Evolutionary conservation across 2,113 vertebrate species (phyloP).

Genomic region (Synodontis membranacea): DNA sequence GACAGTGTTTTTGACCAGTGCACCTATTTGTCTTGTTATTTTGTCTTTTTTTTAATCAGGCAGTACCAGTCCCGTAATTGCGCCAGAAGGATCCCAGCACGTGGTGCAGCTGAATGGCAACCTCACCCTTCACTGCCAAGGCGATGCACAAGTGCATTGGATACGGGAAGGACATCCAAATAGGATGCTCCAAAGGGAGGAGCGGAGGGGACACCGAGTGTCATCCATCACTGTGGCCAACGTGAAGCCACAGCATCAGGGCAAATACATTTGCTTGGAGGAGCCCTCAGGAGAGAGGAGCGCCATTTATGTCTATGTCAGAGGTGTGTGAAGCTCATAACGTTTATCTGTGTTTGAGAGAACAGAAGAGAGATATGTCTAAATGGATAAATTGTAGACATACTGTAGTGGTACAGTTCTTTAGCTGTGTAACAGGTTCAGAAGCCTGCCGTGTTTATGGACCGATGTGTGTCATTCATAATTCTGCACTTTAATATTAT

Average conservation of each 20-base stretch:
- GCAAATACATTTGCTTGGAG: slow-evolving; percentile 84
- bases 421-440: not conserved
- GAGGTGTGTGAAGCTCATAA: slow-evolving; percentile 74
- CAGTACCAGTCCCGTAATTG: slow-evolving; percentile 65
- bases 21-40: not conserved
- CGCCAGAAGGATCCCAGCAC: slow-evolving; percentile 58
- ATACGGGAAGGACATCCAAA: slow-evolving; percentile 59
- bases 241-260: slow-evolving; percentile 63
- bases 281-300: slow-evolving; percentile 62
- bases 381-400: not conserved
- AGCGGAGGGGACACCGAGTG: slow-evolving; percentile 49
- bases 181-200: slow-evolving; percentile 47
- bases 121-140: slow-evolving; percentile 67
- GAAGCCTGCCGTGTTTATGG: not conserved
- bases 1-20: not conserved
- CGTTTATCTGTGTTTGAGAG: not conserved
- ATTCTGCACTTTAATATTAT: not conserved
- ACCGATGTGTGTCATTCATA: not conserved
- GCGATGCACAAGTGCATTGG: slow-evolving; percentile 68
- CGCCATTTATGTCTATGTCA: slow-evolving; percentile 88
- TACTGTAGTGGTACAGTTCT: not conserved
- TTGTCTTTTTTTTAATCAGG: slow-evolving; percentile 53
- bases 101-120: slow-evolving; percentile 61
- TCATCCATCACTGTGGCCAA: slow-evolving; percentile 53
- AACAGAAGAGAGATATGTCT: not conserved